Evolutionary conservation across 1,140 invertebrate genomes (phyloP).

Genomic region (Ruditapes philippinarum): DNA sequence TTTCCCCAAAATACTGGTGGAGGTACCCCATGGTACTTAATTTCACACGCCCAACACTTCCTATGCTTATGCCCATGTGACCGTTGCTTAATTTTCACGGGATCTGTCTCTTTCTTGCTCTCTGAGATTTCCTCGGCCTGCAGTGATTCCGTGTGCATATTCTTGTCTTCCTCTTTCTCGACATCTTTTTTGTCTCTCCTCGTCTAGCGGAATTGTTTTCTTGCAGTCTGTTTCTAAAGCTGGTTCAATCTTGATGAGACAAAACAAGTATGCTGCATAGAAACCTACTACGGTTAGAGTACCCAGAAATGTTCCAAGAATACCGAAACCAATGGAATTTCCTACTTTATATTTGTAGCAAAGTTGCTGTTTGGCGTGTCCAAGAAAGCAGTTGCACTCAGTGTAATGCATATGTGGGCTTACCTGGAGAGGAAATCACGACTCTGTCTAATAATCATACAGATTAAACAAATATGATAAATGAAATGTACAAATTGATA

Average conservation of each 20-base stretch:
- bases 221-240: no score
- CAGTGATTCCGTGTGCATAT: no score
- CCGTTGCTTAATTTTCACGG: neutral
- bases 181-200: neutral
- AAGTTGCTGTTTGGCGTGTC: neutral
- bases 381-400: neutral
- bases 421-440: no score
- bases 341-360: conserved; percentile 8
- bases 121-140: neutral
- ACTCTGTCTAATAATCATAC: no score
- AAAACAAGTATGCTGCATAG: conserved; percentile 24
- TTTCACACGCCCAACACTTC: conserved; percentile 28
- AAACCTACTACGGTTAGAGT: neutral
- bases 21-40: neutral
- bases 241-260: neutral
- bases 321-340: neutral
- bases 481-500: no score
- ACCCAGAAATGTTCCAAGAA: neutral
- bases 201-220: neutral
- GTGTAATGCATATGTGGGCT: conserved; percentile 8
- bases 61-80: neutral
- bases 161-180: neutral
- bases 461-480: no score
- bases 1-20: neutral
- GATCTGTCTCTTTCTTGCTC: neutral